Base-by-base conservation (phyloP, 2,797 vertebrate species). In the Aythya fuligula region DNA sequence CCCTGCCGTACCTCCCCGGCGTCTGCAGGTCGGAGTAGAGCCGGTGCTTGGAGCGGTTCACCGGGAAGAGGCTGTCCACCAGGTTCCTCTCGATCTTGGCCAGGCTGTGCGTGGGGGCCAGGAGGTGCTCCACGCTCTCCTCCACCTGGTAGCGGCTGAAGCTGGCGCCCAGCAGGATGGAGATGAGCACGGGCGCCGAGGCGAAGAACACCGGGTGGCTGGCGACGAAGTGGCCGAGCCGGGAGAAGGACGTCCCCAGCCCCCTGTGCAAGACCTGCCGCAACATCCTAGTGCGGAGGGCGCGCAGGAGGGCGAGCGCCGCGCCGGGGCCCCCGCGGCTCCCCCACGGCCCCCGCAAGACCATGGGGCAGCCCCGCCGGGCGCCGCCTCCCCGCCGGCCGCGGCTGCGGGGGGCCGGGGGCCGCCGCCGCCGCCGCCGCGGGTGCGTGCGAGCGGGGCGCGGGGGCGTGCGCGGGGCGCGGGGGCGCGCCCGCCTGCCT, bases 1-100 rank as follows among this genome's bases (percentile, higher is more conserved):
- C 98, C 90, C 99, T 98, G 92, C 99, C 99, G 98, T 99, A 99
- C 71, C 99, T 98, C n/a, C 99, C 99, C 18, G 99, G 99, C 19
- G 99, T 99, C 97, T 99, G 99, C 96, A 99, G 98, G 98, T 99
- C 99, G 13, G 99, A 99, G 97, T 99, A 99, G 77, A 99, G 99
- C 90, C 99, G 98, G 98, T 99, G 99, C 91, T 99, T 99, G 97
- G 99, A 99, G 92, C 99, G 98, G 98, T 99, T 99, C 43, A 99
- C 98, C 22, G 99, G 99, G 97, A 99, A 99, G 85, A 99, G 98
- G 97, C 99, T 99, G 97, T 99, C 98, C 97, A 99, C 99, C 92
- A 99, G 98, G 98, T 99, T 99, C 83, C 99, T 98, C 98, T 99
- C 99, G 67, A 99, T 99, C 98, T 99, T 99, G 79, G 99, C 99